A percentile compares a stretch with the other conserved stretches of the same genome.
phyloP scores from a whole-genome alignment of 2,113 vertebrate species.

The Apodemus speciosus region DNA sequence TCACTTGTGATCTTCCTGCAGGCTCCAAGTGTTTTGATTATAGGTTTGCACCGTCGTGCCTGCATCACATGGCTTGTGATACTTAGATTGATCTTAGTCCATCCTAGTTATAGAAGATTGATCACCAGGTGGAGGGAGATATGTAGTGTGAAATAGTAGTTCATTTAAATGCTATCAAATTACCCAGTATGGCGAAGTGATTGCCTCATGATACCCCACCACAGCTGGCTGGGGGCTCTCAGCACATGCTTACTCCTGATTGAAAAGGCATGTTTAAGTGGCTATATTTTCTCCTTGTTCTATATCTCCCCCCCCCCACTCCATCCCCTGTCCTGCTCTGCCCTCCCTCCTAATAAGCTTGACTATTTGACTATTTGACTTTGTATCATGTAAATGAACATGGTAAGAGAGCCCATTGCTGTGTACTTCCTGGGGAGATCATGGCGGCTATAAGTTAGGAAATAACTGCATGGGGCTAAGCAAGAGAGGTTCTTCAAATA shows the following conservation, averaged over 20 bases:
- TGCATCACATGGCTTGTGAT: not conserved
- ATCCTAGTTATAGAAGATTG: not conserved
- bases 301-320: too few species aligned
- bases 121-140: not conserved
- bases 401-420: not conserved
- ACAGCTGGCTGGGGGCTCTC: not conserved
- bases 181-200: not conserved
- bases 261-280: not conserved
- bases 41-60: not conserved
- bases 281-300: not conserved
- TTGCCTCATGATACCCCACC: not conserved
- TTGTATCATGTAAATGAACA: not conserved
- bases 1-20: too few species aligned
- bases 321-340: not conserved
- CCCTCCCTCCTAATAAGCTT: not conserved
- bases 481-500: not conserved
- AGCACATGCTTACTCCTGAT: not conserved
- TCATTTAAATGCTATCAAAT: not conserved
- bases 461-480: not conserved
- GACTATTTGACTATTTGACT: not conserved
- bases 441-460: not conserved
- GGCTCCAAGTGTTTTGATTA: not conserved
- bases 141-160: not conserved
- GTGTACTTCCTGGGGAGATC: not conserved
- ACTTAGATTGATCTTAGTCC: not conserved